phyloP scores from a whole-genome alignment of 2,888 invertebrate species.

The Drosophila melanocephala region DNA sequence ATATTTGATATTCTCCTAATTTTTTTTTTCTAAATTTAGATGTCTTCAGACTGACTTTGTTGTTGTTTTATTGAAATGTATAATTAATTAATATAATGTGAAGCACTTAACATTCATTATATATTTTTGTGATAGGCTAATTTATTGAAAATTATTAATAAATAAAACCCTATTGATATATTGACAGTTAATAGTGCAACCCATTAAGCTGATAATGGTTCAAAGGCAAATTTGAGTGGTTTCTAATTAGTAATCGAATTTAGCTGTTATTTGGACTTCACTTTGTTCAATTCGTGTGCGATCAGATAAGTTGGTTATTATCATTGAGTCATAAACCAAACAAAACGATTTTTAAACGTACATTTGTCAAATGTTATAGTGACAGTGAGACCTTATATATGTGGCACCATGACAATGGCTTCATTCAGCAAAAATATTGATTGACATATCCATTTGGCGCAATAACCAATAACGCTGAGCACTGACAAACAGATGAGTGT shows the following conservation, averaged over 20 bases:
- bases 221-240: neutral
- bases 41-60: neutral
- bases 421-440: constrained; percentile 68
- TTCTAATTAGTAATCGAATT: neutral
- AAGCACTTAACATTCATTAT: neutral
- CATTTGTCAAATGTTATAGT: constrained; percentile 46
- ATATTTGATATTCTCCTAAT: neutral
- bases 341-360: neutral
- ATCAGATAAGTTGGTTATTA: constrained; percentile 36
- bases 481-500: constrained; percentile 45
- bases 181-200: neutral
- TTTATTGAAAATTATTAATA: neutral
- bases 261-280: neutral
- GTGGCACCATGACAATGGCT: constrained; percentile 47
- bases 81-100: neutral
- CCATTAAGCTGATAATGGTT: neutral
- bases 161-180: neutral
- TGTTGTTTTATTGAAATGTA: neutral
- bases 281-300: constrained; percentile 7
- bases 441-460: constrained; percentile 65
- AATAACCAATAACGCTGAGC: constrained; percentile 24
- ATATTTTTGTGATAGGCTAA: neutral
- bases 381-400: constrained; percentile 27
- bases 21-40: neutral
- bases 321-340: neutral